These are phyloP conservation scores for Phyllotreta cruciferae DNA, from an alignment of 2,888 invertebrate genomes.

Conservation along the genomic window DNA sequence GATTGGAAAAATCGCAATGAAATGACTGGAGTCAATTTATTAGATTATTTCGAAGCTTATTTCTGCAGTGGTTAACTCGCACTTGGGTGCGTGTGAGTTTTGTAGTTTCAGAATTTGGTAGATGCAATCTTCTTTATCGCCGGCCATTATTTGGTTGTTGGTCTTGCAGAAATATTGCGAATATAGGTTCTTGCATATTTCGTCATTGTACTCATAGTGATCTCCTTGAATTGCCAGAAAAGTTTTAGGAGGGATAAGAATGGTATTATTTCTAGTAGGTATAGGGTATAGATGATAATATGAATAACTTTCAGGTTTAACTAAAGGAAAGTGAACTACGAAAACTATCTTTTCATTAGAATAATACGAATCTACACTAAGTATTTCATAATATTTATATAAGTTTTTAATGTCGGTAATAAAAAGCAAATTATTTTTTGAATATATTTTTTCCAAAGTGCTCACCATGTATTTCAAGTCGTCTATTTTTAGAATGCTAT, in stretches of 20 bases:
- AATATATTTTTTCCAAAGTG: not conserved
- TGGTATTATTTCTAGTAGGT: conserved; percentile 2
- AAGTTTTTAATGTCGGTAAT: not conserved
- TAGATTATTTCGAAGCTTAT: not conserved
- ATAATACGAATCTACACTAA: not conserved
- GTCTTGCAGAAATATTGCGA: not conserved
- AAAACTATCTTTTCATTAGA: conserved; percentile 3
- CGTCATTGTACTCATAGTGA: conserved; percentile 2
- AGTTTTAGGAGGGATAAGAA: conserved; percentile 1
- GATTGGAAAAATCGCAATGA: not conserved
- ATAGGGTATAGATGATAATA: conserved; percentile 4
- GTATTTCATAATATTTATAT: not conserved
- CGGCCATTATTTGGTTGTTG: not conserved
- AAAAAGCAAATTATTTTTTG: not conserved
- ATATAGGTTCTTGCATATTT: not conserved
- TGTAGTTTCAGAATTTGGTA: not conserved
- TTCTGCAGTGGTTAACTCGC: not conserved
- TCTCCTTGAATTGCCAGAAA: conserved; percentile 1
- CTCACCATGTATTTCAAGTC: not conserved
- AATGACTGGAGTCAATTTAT: no score
- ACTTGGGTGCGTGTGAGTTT: not conserved
- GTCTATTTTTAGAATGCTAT: not conserved
- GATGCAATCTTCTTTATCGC: not conserved
- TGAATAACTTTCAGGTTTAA: not conserved
- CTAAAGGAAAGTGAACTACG: conserved; percentile 3